phyloP scores from a whole-genome alignment of 2,113 vertebrate species.

The Sapajus apella region DNA sequence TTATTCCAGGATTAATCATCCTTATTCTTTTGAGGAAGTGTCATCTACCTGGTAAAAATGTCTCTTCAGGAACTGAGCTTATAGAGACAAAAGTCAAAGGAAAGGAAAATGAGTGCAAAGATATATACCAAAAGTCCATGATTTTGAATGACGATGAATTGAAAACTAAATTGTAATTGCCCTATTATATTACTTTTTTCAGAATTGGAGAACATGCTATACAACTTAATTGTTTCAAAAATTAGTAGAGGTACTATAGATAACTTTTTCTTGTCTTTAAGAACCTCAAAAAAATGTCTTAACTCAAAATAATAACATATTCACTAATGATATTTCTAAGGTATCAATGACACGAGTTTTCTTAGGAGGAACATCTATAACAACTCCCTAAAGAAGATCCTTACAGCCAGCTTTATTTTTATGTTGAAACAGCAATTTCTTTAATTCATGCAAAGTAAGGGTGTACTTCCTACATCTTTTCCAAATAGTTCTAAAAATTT shows the following conservation, averaged over 20 bases:
- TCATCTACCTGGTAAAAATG: constrained; percentile 24
- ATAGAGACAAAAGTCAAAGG: not conserved
- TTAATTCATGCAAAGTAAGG: not conserved
- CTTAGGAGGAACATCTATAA: not conserved
- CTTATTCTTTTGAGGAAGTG: constrained; percentile 60
- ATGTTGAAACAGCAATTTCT: not conserved
- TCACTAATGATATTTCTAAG: not conserved
- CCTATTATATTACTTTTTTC: not conserved
- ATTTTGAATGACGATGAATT: not conserved
- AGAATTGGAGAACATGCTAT: not conserved
- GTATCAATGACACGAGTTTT: not conserved
- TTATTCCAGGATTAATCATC: constrained; percentile 50
- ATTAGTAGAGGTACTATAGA: constrained; percentile 21
- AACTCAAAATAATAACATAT: not conserved
- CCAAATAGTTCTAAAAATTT: not conserved
- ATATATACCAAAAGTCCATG: not conserved
- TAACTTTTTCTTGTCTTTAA: constrained; percentile 8
- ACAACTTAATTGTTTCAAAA: not conserved
- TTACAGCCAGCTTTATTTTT: not conserved
- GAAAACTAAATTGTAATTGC: constrained; percentile 65
- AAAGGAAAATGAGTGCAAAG: constrained; percentile 34
- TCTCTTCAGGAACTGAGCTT: not conserved
- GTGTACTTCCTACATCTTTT: not conserved
- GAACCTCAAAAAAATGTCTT: not conserved
- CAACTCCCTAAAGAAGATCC: not conserved